Evolutionary conservation across 2,113 vertebrate species (phyloP), one percentile per base, ranked within the genome.

Genomic region (Accipiter cooperii): DNA sequence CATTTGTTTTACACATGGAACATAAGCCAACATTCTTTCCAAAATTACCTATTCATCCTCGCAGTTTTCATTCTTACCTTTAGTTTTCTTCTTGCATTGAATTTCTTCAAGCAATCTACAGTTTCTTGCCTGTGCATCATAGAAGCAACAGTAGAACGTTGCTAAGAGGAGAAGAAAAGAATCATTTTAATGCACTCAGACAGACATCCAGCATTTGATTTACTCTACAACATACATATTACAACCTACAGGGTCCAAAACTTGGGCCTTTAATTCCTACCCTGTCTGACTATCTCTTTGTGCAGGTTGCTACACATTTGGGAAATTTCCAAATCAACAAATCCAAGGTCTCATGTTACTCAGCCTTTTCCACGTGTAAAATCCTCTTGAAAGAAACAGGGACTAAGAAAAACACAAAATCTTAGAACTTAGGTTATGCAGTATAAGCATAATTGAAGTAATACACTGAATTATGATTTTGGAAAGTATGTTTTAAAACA

Each of bases 41-140:
- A 73, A 84, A 78, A 70, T 24, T 10, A 66, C 9, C 26, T 44
- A 40, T 31, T 68, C 19, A 21, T 61, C 26, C 13, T 20, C 12
- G 60, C 15, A 54, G 42, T 18, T 86, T 70, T 47, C 31, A 13
- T 16, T 64, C 93, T 97, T 97, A 99, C 99, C 98, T 99, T 99
- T 54, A 99, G 98, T 98, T 99, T 99, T 96, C 99, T 98, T 87
- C 99, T 98, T 57, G 99, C 99, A 29, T 99, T 99, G 97, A 99
- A 99, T 86, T 99, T 99, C 99, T 99, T 99, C 97, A 99, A 98
- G 97, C 99, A 99, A 96, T 99, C 99, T 94, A 99, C 99, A 33
- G 99, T 99, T 97, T 99, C 99, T 98, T 99, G 99, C 77, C 99
- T 98, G 98, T 99, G 99, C 99, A 99, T 99, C 99, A 99, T 99